Evolutionary conservation across 2,888 invertebrate species (phyloP), one percentile per base, ranked within the genome.

Genomic region (Sminthurides aquaticus): DNA sequence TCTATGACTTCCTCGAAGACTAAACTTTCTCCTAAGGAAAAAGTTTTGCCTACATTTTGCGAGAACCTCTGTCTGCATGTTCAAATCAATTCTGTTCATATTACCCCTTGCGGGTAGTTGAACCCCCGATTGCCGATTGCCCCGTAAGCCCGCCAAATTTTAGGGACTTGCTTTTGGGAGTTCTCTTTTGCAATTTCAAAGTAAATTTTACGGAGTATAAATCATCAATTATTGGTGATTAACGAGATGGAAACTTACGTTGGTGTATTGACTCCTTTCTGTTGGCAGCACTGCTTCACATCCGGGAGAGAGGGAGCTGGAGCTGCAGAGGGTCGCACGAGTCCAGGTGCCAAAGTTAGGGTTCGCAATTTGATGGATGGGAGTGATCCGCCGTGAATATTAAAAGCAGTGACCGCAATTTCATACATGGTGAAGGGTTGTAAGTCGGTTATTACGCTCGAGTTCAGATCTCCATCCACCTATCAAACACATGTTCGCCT

Each of bases 361-460:
- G 87, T 85, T 77, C 91, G 84, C 27, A 90, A 80, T 18, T 84
- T 82, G 74, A 87, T 85, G 62, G 87, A 88, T 0, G 90, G 89
- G 71, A 91, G 79, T 79, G 90, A 90, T 0, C 86, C 83, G 0
- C 91, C 91, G 76, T 87, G 87, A 22, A 83, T 82, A 77, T 90
- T 91, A 62, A 82, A 82, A 0, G 90, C 87, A 0, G 84, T 85
- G 11, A 91, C 86, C 0, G 85, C 83, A 3, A 90, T 82, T 76
- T 90, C 89, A 77, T 91, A 91, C 90, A 90, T 90, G 0, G 89
- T 90, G 76, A 88, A 87, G 0, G 90, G 88, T 15, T 82, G 81
- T 43, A 91, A 79, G 76, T 86, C 83, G 72, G 83, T 84, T 1
- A 90, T 76, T 0, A 84, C 78, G 0, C 86, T 80, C 60, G 79